A percentile compares a stretch with the other conserved stretches of the same genome.
phyloP scores from a whole-genome alignment of 2,888 invertebrate species.

The Tachina fera region DNA sequence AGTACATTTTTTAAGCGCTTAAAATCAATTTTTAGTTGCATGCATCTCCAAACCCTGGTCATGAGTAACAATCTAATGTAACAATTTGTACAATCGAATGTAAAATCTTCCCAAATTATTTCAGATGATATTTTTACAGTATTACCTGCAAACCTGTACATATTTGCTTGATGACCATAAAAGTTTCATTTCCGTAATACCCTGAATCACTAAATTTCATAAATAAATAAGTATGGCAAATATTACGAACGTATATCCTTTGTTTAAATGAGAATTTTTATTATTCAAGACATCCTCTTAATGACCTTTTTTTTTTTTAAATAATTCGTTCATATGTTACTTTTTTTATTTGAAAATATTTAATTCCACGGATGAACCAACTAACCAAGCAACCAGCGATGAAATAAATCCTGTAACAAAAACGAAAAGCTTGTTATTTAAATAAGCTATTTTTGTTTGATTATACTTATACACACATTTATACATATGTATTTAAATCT shows the following conservation, averaged over 20 bases:
- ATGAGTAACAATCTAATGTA: too few species aligned
- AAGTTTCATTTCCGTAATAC: constrained; percentile 45
- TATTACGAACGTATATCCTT: neutral
- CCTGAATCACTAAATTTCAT: constrained; percentile 42
- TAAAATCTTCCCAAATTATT: too few species aligned
- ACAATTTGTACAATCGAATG: too few species aligned
- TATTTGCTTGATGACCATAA: neutral
- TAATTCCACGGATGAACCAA: neutral
- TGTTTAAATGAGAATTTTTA: constrained; percentile 61
- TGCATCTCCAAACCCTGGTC: too few species aligned
- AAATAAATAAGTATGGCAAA: constrained; percentile 50
- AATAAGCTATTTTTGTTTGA: too few species aligned
- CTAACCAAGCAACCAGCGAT: constrained; percentile 9
- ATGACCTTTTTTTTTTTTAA: constrained; percentile 51
- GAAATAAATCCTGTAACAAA: constrained; percentile 7
- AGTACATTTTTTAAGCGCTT: too few species aligned
- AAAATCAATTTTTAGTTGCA: too few species aligned
- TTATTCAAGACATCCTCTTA: constrained; percentile 62
- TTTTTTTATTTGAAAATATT: too few species aligned
- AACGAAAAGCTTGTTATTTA: too few species aligned
- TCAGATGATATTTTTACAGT: too few species aligned
- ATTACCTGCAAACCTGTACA: neutral
- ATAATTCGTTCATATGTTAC: constrained; percentile 36
- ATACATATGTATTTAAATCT: too few species aligned
- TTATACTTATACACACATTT: too few species aligned